phyloP scores from a whole-genome alignment of 2,797 vertebrate genomes.

The Eleutherodactylus coqui region DNA sequence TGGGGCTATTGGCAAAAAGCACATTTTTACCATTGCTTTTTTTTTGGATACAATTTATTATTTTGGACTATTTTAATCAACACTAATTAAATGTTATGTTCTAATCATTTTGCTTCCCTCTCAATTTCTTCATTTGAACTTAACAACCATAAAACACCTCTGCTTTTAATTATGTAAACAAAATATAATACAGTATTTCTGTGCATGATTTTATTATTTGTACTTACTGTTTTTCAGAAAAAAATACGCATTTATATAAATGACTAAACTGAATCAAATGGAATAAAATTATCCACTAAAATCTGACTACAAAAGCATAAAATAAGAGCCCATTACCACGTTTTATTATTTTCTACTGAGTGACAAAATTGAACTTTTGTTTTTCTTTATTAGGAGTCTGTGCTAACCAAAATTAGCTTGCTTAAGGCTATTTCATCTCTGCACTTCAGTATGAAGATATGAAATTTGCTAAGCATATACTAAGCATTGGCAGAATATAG shows the following conservation, averaged over 20 bases:
- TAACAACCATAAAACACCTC: neutral
- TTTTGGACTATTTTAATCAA: neutral
- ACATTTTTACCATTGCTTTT: too few relatives aligned
- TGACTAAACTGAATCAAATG: neutral
- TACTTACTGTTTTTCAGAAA: slow-evolving; percentile 4
- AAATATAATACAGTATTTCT: neutral
- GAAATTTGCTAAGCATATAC: slow-evolving; percentile 17
- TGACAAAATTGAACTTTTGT: slow-evolving; percentile 14
- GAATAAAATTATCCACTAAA: neutral
- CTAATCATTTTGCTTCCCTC: neutral
- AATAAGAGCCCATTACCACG: neutral
- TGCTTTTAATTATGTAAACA: neutral
- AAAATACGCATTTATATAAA: neutral
- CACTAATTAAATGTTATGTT: neutral
- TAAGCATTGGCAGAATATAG: neutral
- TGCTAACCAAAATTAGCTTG: slow-evolving; percentile 31
- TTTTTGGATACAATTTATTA: neutral
- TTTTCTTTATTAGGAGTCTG: slow-evolving; percentile 28
- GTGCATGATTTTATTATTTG: neutral
- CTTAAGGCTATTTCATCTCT: slow-evolving; percentile 35
- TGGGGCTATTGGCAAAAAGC: too few relatives aligned
- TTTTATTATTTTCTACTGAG: slow-evolving; percentile 2
- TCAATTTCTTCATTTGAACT: neutral
- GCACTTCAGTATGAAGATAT: slow-evolving; percentile 18
- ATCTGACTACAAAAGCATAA: slow-evolving; percentile 3